Percentiles rank a stretch among this genome's conserved stretches.
These are phyloP conservation scores for Procambarus virginalis DNA, from an alignment of 1,140 invertebrate species.

Conservation along the genomic window DNA sequence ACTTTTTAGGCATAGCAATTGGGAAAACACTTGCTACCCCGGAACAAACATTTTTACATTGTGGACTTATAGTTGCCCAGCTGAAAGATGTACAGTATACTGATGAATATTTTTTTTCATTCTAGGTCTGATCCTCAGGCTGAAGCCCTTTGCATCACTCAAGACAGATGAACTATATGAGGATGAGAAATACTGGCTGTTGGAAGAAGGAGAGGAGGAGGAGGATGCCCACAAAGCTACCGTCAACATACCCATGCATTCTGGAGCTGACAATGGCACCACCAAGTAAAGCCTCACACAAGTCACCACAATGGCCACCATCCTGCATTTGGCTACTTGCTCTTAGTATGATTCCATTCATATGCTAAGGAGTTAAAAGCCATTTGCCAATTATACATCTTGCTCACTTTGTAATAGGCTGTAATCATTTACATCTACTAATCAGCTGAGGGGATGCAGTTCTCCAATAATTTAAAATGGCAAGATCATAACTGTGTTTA, in stretches of 20 bases:
- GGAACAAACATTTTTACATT: no score
- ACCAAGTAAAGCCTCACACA: conserved; percentile 5
- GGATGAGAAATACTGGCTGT: conserved; percentile 72
- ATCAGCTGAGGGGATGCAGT: no score
- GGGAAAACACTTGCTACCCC: no score
- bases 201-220: conserved; percentile 71
- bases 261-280: conserved; percentile 21
- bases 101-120: not conserved
- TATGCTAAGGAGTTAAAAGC: not conserved
- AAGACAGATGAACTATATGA: conserved; percentile 71
- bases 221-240: conserved; percentile 19
- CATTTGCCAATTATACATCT: not conserved
- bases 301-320: not conserved
- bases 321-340: not conserved
- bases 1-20: no score
- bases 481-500: no score
- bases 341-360: not conserved
- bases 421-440: no score
- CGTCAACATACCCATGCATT: conserved; percentile 19
- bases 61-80: no score
- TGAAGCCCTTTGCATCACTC: conserved; percentile 69
- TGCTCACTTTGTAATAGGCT: no score
- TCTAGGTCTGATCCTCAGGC: conserved; percentile 71
- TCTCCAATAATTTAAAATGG: no score
- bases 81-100: not conserved